These are phyloP conservation scores for Cassiopea xamachana DNA, from an alignment of 30 jellyfish, hydroid and myxozoan genomes.

Conservation along the genomic window DNA sequence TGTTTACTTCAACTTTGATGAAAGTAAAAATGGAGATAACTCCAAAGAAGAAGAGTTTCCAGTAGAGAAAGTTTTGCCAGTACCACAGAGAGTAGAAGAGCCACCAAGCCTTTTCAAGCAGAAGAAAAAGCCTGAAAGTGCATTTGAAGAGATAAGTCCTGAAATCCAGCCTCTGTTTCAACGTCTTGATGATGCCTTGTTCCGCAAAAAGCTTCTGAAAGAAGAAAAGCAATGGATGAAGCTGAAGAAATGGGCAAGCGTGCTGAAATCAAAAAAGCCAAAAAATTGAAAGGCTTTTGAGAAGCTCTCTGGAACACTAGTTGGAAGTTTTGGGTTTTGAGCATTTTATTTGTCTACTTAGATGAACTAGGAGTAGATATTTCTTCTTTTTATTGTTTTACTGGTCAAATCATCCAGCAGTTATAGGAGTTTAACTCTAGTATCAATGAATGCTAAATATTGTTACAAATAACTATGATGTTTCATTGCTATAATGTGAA, in stretches of 20 bases:
- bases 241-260: conserved; percentile 40
- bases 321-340: neutral
- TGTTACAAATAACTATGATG: too few relatives aligned
- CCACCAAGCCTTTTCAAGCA: conserved; percentile 38
- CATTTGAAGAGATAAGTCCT: conserved; percentile 53
- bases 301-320: neutral
- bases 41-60: conserved; percentile 1
- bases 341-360: too few relatives aligned
- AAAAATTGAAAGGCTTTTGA: neutral
- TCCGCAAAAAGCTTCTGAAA: conserved; percentile 11
- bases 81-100: conserved; percentile 54
- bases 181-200: conserved; percentile 20
- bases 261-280: neutral
- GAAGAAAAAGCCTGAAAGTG: conserved; percentile 1
- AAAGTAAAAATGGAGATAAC: conserved; percentile 8
- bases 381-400: too few relatives aligned
- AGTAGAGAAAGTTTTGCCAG: conserved; percentile 22
- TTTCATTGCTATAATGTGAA: too few relatives aligned
- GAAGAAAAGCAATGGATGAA: conserved; percentile 67
- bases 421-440: too few relatives aligned
- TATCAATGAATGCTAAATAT: too few relatives aligned
- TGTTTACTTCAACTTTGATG: conserved; percentile 35
- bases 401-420: too few relatives aligned
- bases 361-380: too few relatives aligned
- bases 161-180: conserved; percentile 60